Percentiles rank a stretch among this genome's conserved stretches.
Conservation (phyloP, 2,888 invertebrate species). For the Chalcis sispes region DNA sequence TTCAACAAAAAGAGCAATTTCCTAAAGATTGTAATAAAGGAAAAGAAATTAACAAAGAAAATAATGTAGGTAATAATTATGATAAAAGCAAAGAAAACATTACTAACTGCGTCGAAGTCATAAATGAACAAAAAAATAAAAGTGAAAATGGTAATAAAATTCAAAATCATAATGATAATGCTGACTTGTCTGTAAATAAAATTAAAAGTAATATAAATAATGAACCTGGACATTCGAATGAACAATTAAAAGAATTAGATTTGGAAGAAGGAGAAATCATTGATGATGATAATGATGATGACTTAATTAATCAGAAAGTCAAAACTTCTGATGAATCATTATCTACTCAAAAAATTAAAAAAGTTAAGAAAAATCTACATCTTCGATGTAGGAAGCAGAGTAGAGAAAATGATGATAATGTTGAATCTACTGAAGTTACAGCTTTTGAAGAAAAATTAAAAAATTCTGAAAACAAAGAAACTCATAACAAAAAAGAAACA, state of each 20-base stretch:
- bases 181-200: conserved; percentile 43
- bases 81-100: neutral
- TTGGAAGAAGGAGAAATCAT: conserved; percentile 57
- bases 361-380: conserved; percentile 51
- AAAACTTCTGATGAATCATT: neutral
- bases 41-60: neutral
- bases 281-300: conserved; percentile 29
- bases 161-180: conserved; percentile 22
- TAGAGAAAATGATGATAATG: conserved; percentile 30
- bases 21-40: conserved; percentile 30
- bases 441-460: conserved; percentile 2
- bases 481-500: conserved; percentile 21
- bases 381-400: conserved; percentile 38
- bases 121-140: conserved; percentile 32
- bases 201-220: conserved; percentile 41
- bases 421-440: neutral
- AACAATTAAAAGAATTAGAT: conserved; percentile 43
- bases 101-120: neutral
- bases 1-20: conserved; percentile 16
- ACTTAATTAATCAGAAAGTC: conserved; percentile 2
- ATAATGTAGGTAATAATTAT: conserved; percentile 1
- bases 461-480: conserved; percentile 39
- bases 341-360: conserved; percentile 43
- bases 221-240: conserved; percentile 15
- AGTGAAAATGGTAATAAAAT: conserved; percentile 35